A percentile compares a stretch with the other conserved stretches of the same genome.
phyloP scores from a whole-genome alignment of 2,888 invertebrate genomes.

The Hipparchia sbordonii region DNA sequence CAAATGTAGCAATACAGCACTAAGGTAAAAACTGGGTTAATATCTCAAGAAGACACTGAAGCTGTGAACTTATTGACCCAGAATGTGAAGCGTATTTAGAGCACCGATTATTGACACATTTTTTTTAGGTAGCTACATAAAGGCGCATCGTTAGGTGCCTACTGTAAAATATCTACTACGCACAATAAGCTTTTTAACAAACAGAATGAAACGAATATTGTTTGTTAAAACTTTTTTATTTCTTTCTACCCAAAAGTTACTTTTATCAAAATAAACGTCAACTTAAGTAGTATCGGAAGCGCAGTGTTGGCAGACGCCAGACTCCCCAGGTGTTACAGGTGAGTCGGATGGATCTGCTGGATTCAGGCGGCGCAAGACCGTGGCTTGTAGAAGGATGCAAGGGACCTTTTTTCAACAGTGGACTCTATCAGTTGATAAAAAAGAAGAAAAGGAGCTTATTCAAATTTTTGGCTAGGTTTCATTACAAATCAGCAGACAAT shows the following conservation, averaged over 20 bases:
- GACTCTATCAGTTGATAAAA: no score
- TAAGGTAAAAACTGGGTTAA: slow-evolving; percentile 37
- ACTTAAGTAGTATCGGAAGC: no score
- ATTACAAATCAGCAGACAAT: not conserved
- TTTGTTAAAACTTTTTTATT: not conserved
- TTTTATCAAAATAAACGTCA: not conserved
- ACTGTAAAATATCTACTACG: not conserved
- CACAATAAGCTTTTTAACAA: no score
- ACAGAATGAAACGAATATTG: no score
- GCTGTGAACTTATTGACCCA: slow-evolving; percentile 66
- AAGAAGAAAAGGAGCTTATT: no score
- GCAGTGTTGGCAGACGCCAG: no score
- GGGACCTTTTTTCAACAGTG: no score
- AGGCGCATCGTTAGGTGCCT: not conserved
- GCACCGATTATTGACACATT: slow-evolving; percentile 48
- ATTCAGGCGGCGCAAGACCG: no score
- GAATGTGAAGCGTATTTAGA: slow-evolving; percentile 51
- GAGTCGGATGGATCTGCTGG: no score
- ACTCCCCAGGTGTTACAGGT: no score
- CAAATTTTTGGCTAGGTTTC: no score
- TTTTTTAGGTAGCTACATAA: slow-evolving; percentile 16
- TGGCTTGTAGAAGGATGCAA: no score
- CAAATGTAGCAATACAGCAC: slow-evolving; percentile 18
- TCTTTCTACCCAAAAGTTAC: not conserved
- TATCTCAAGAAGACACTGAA: slow-evolving; percentile 36